Evolutionary conservation across 2,888 invertebrate species (phyloP), one percentile per base, ranked within the genome.

Genomic region (Bugulina stolonifera): DNA sequence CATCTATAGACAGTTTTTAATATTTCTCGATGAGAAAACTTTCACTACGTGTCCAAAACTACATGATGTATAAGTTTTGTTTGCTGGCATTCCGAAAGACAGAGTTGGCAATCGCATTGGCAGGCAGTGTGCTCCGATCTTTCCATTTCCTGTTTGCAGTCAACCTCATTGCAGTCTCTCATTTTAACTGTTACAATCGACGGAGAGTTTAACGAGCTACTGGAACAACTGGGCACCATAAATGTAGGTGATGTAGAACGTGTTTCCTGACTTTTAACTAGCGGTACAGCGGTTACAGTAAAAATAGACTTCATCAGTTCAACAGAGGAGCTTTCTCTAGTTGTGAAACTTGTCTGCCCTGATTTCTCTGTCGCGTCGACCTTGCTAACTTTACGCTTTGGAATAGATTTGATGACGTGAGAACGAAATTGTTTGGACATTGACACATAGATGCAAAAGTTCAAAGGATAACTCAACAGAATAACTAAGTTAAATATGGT

Each of bases 391-490:
- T 32, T 64, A 14, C 32, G 25, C 10, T 10, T 25, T 14, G 32
- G 32, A 3, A 64, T 27, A 29, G 22, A 14, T 32, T 34, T 64
- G 10, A 64, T 32, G n/a, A 64, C 1, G 32, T 64, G 64, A 32
- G 25, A 25, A 34, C 96, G 88, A 84, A 96, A 96, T 83, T 93
- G 93, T 43, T 93, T 87, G 43, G 93, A 93, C 96, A 96, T 97
- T 29, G 94, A 94, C 83, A 94, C 95, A 81, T 96, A 96, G 76
- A 95, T 94, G 74, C 93, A 94, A 80, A 96, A 95, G 84, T 95
- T 94, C 73, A 94, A 91, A 18, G 94, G 94, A 85, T 94, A 94
- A 69, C 93, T 93, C 54, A 93, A 88, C 73, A 94, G 90, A 74
- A 96, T 92, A 82, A 93, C 91, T 86, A 95, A 93, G 86, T 95